These are phyloP conservation scores for Scaptomyza pallida DNA, from an alignment of 1,140 invertebrate species.

Conservation along the genomic window DNA sequence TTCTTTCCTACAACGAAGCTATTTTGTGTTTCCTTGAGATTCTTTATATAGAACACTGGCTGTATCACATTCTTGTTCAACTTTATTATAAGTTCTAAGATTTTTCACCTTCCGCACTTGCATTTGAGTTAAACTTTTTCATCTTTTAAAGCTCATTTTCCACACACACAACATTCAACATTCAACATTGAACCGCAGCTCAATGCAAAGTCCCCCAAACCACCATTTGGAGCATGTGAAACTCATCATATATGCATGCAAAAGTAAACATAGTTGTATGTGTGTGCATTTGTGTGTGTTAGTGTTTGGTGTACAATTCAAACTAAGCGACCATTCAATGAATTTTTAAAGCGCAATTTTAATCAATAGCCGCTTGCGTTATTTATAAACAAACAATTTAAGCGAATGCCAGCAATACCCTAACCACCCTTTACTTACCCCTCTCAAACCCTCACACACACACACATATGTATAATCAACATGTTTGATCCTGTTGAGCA, in stretches of 20 bases:
- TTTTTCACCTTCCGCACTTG: too few species aligned
- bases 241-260: constrained; percentile 39
- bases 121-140: constrained; percentile 2
- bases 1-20: too few species aligned
- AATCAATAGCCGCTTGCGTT: constrained; percentile 74
- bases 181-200: constrained; percentile 47
- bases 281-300: constrained; percentile 17
- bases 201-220: neutral
- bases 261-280: constrained; percentile 23
- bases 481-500: constrained; percentile 2
- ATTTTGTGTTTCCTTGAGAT: too few species aligned
- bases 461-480: constrained; percentile 1
- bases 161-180: too few species aligned
- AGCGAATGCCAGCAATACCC: constrained; percentile 29
- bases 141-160: constrained; percentile 32
- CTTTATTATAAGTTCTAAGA: too few species aligned
- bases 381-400: constrained; percentile 80
- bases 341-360: constrained; percentile 79
- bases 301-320: constrained; percentile 56
- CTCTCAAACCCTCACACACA: too few species aligned
- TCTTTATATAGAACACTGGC: too few species aligned
- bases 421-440: neutral
- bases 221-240: neutral
- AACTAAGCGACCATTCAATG: constrained; percentile 61
- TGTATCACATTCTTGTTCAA: too few species aligned